Evolutionary conservation across 2,797 vertebrate genomes (phyloP), one percentile per base, ranked within the genome.

Genomic region (Eulemur rubriventer): DNA sequence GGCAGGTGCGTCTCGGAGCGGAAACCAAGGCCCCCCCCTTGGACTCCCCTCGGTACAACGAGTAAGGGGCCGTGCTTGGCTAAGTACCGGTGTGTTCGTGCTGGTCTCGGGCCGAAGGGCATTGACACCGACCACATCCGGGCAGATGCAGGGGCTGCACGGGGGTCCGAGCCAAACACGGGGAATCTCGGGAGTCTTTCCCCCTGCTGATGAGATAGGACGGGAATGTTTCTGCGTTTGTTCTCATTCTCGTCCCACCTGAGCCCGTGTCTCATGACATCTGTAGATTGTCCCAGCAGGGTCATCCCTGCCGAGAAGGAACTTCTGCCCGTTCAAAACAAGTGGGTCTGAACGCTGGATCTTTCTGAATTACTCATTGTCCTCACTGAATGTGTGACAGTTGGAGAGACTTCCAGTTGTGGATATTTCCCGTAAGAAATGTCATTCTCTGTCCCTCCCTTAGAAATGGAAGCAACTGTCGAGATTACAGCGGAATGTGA

Each of bases 381-480:
- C 94, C 61, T 86, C 13, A 61, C 30, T 1, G 65, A 82, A 65
- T 4, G 0, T 0, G 1, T 43, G 70, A 20, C 59, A 0, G 20
- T 0, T 0, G 28, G 16, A 8, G 30, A 16, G 41, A 7, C 5
- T 7, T 50, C 59, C n/a, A 2, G 0, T 0, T 11, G 30, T 2
- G 10, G 7, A 5, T 0, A 10, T 33, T 38, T 12, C 69, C 41
- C 2, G 43, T 78, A 20, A 86, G 22, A 30, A 33, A 38, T 0
- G 50, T 43, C 50, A 0, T 30, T 96, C 3, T 96, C 69, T 30
- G 1, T 83, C 4, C 73, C 91, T 81, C 94, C 95, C 86, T 97
- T 97, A 99, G 99, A 99, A 99, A 99, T 99, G 99, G 99, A 99
- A 99, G 98, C 99, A 99, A 97, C 98, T 99, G 97, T 99, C 99